phyloP scores from a whole-genome alignment of 2,888 invertebrate genomes.

The Hybos culiciformis region DNA sequence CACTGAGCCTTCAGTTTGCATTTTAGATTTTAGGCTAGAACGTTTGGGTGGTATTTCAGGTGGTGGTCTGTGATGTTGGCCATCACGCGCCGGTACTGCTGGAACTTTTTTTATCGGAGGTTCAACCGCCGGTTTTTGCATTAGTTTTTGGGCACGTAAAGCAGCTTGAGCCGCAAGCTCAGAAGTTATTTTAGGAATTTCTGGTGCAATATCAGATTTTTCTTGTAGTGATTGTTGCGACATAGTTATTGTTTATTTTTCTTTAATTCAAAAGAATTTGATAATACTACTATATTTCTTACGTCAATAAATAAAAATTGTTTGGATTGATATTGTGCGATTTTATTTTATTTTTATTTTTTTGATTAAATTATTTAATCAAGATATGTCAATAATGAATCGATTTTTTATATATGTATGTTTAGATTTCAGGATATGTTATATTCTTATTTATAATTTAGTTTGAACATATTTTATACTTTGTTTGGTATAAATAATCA shows the following conservation, averaged over 20 bases:
- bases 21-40: constrained; percentile 26
- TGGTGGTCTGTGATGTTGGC: constrained; percentile 24
- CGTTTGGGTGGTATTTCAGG: constrained; percentile 37
- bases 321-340: constrained; percentile 10
- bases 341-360: constrained; percentile 2
- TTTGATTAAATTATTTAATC: no score
- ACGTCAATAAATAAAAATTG: not conserved
- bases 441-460: no score
- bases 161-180: constrained; percentile 36
- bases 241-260: constrained; percentile 24
- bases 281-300: constrained; percentile 8
- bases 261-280: constrained; percentile 4
- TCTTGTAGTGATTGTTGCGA: constrained; percentile 20
- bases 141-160: constrained; percentile 30
- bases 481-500: no score
- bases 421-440: no score
- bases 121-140: constrained; percentile 19
- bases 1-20: constrained; percentile 25
- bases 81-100: constrained; percentile 32
- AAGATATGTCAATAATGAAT: no score
- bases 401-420: no score
- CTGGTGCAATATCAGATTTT: constrained; percentile 26
- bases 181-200: constrained; percentile 32
- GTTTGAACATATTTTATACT: no score
- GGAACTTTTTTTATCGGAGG: constrained; percentile 26